These are phyloP conservation scores for Clarias magur DNA, from an alignment of 2,113 vertebrate species.

Conservation along the genomic window DNA sequence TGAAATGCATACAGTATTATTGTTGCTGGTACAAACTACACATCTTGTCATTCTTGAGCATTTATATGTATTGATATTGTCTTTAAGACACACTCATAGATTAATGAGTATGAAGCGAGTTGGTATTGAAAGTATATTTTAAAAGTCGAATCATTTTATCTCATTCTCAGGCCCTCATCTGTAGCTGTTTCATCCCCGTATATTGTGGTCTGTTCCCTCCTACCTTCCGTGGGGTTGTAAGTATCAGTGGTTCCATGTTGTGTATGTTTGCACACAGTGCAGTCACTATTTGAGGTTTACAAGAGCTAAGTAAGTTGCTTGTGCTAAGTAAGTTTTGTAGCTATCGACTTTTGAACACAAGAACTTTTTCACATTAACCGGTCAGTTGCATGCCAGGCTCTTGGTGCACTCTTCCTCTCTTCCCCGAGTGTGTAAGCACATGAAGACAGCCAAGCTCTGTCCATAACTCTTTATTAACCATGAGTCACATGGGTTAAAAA, in stretches of 20 bases:
- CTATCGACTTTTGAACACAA: background rate
- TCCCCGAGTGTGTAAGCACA: background rate
- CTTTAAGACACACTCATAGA: background rate
- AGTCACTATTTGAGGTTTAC: background rate
- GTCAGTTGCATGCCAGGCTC: background rate
- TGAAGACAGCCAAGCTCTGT: background rate
- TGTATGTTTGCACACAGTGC: background rate
- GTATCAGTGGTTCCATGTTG: constrained; percentile 54
- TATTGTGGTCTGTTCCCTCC: constrained; percentile 91
- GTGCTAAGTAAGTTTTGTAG: background rate
- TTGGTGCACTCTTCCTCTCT: background rate
- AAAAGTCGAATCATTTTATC: constrained; percentile 9
- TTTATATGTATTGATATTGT: background rate
- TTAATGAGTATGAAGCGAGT: background rate
- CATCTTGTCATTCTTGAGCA: background rate
- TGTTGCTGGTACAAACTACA: background rate
- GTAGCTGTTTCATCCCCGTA: constrained; percentile 88
- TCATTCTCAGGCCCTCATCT: constrained; percentile 81
- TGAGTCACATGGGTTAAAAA: background rate
- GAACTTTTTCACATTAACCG: background rate
- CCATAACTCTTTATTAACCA: background rate
- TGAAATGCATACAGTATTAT: background rate
- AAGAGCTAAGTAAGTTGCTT: too few relatives aligned
- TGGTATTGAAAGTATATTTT: background rate
- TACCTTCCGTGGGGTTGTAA: constrained; percentile 88